A percentile compares a stretch with the other conserved stretches of the same genome.
Evolutionary conservation across 2,797 vertebrate genomes (phyloP).

Genomic region (Amazona ochrocephala): DNA sequence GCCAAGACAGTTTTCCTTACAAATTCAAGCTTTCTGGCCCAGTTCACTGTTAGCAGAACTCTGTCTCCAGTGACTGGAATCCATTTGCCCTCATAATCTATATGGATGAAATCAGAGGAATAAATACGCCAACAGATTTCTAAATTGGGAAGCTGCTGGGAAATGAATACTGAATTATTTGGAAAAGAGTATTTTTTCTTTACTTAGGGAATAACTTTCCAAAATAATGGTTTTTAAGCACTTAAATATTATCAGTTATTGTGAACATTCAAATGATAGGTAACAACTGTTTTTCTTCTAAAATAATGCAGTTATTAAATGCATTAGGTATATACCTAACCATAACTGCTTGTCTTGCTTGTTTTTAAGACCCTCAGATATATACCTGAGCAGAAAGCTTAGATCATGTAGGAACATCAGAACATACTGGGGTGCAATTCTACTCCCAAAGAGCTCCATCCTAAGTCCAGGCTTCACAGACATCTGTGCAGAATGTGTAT

Average conservation of each 20-base stretch:
- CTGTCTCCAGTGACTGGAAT: neutral
- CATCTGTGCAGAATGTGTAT: neutral
- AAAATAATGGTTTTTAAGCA: neutral
- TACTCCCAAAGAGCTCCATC: neutral
- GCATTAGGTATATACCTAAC: neutral
- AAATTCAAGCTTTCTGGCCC: neutral
- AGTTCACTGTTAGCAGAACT: neutral
- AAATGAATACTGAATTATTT: neutral
- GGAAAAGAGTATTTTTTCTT: neutral
- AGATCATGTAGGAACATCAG: neutral
- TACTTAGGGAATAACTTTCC: neutral
- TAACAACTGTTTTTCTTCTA: neutral
- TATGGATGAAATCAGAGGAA: neutral
- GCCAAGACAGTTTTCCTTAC: neutral
- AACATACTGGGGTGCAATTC: neutral
- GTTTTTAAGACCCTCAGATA: neutral
- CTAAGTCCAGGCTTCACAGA: neutral
- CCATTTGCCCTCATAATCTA: neutral
- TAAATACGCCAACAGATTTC: neutral
- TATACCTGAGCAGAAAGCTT: neutral
- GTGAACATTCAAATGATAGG: neutral
- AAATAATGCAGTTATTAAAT: neutral
- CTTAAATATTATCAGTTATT: neutral
- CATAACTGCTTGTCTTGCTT: neutral
- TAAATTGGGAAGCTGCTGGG: neutral